Evolutionary conservation across 2,888 invertebrate species (phyloP), one percentile per base, ranked within the genome.

Genomic region (Bombyx huttoni): DNA sequence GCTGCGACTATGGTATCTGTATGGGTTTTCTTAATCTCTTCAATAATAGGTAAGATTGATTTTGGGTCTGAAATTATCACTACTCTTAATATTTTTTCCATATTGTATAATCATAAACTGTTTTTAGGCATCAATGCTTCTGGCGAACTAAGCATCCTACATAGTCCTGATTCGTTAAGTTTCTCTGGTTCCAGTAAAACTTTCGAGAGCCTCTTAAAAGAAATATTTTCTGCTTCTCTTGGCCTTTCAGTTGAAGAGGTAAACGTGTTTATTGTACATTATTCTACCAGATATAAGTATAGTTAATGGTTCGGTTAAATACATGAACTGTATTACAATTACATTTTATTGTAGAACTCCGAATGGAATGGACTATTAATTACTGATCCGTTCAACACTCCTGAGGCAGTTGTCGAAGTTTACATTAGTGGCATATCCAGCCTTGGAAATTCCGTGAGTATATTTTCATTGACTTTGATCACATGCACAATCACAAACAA

Each of bases 191-290:
- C 90, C 57, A 91, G 91, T 57, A 85, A 88, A 58, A 71, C 93
- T 10, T 89, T 90, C 53, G 91, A 93, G 65, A 92, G 91, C 64
- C 77, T 91, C 5, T 74, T 94, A 2, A 91, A 90, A 67, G 95
- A 95, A 74, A 90, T 95, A 7, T 91, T 92, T 58, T 91, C 92
- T n/a, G 92, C 93, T 53, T 81, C 91, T 51, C 82, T 94, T 57
- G 95, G 95, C 49, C 91, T 92, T 59, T 92, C 94, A 10, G 91
- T 92, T n/a, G 91, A 92, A 73, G 91, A 92, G 82, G 92, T 92
- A 81, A 55, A 61, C 63, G 5, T 7, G 14, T 35, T 12, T 13
- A 13, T n/a, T 14, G 6, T n/a, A 9, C 5, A 3, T 14, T 35
- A 3, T 46, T 13, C n/a, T 52, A 7, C 8, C 13, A 46, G 9